A percentile compares a stretch with the other conserved stretches of the same genome.
These are phyloP conservation scores for Ctenicera cuprea DNA, from an alignment of 2,888 invertebrate genomes.

Conservation along the genomic window DNA sequence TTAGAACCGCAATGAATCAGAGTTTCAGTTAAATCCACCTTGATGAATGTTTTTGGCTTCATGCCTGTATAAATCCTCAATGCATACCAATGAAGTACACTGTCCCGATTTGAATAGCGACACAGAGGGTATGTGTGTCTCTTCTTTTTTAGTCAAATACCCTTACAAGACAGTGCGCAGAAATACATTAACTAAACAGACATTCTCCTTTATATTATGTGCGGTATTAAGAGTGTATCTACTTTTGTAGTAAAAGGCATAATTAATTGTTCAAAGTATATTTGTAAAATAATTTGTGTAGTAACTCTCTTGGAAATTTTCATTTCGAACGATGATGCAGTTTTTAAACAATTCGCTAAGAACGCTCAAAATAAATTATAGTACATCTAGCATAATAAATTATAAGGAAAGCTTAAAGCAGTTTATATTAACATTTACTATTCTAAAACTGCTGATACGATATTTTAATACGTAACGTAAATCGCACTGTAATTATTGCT, in stretches of 20 bases:
- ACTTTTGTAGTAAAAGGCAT: slow-evolving; percentile 34
- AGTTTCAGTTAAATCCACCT: slow-evolving; percentile 74
- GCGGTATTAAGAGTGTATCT: slow-evolving; percentile 40
- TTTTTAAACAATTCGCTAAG: too few relatives aligned
- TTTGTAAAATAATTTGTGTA: slow-evolving; percentile 16
- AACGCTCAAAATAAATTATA: too few relatives aligned
- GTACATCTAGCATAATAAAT: background rate
- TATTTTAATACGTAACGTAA: too few relatives aligned
- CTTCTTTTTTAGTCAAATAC: slow-evolving; percentile 57
- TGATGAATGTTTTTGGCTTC: slow-evolving; percentile 75
- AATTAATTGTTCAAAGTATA: slow-evolving; percentile 37
- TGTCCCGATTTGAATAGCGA: slow-evolving; percentile 66
- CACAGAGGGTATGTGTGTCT: slow-evolving; percentile 63
- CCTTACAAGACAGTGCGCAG: slow-evolving; percentile 44
- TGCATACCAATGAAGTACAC: slow-evolving; percentile 74
- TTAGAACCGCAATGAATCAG: slow-evolving; percentile 73
- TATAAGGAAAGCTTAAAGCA: too few relatives aligned
- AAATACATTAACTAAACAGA: slow-evolving; percentile 41
- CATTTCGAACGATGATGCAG: background rate
- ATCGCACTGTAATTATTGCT: too few relatives aligned
- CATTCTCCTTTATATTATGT: slow-evolving; percentile 41
- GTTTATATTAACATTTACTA: too few relatives aligned
- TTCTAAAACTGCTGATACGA: background rate
- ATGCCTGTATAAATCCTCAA: slow-evolving; percentile 74
- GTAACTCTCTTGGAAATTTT: slow-evolving; percentile 21